Conservation (phyloP, 2,888 invertebrate genomes). For the Phengaris alcon region DNA sequence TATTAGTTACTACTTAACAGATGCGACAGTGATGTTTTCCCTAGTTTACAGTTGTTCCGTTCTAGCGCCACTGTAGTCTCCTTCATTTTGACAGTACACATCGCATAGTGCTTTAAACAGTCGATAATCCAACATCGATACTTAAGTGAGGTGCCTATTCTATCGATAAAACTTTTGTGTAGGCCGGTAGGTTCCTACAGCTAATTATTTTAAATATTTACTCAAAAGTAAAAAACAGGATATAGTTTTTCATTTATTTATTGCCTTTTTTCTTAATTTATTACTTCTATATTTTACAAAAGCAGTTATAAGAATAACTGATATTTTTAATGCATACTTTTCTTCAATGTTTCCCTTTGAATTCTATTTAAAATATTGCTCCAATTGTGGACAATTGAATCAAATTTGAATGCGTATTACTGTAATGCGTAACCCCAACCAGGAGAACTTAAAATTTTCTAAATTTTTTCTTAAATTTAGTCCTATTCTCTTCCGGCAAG, state of each 20-base stretch:
- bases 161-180: constrained; percentile 15
- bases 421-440: too few species aligned
- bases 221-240: constrained; percentile 14
- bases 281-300: constrained; percentile 14
- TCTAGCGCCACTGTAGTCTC: background rate
- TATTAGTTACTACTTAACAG: constrained; percentile 11
- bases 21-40: constrained; percentile 28
- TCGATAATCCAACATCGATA: constrained; percentile 21
- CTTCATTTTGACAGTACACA: background rate
- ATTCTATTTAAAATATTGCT: background rate
- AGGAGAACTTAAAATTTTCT: constrained; percentile 7
- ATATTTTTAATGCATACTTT: constrained; percentile 23
- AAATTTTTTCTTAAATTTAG: constrained; percentile 3
- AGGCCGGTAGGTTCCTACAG: background rate
- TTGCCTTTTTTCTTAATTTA: constrained; percentile 23
- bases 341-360: constrained; percentile 32
- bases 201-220: background rate
- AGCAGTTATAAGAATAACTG: background rate
- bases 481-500: background rate
- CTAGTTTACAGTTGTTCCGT: constrained; percentile 9
- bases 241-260: constrained; percentile 18
- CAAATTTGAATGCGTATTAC: background rate
- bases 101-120: background rate
- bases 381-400: background rate
- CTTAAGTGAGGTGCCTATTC: background rate